These are phyloP conservation scores for Dascyllus trimaculatus DNA, from an alignment of 2,113 vertebrate species.

Conservation along the genomic window DNA sequence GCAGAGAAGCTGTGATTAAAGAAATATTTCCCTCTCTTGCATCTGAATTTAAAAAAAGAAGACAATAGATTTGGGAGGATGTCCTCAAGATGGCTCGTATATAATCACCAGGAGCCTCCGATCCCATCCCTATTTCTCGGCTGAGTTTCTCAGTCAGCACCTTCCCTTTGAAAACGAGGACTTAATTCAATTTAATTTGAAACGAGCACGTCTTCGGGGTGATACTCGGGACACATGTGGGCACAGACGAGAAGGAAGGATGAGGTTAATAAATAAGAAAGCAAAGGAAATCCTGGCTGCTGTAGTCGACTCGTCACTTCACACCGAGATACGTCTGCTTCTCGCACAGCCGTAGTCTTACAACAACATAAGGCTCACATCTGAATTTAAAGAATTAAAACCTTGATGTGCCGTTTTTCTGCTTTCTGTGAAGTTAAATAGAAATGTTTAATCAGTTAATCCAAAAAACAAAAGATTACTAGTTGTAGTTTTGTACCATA, in stretches of 20 bases:
- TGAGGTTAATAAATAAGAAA: constrained; percentile 25
- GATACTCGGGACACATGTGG: constrained; percentile 38
- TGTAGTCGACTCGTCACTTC: constrained; percentile 34
- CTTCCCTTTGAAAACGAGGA: constrained; percentile 54
- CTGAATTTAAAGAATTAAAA: no score
- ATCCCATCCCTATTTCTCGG: constrained; percentile 10
- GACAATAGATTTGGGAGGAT: constrained; percentile 53
- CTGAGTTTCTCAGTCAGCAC: constrained; percentile 27
- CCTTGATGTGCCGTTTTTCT: no score
- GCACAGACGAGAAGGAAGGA: constrained; percentile 32
- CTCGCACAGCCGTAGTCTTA: no score
- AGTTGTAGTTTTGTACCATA: no score
- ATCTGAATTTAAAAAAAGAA: constrained; percentile 47
- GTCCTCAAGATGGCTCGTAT: constrained; percentile 36
- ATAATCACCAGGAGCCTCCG: background rate
- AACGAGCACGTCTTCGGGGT: constrained; percentile 1
- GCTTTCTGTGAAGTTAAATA: no score
- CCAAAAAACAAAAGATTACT: no score
- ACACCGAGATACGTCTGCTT: constrained; percentile 44
- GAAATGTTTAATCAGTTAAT: no score
- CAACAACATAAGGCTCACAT: no score
- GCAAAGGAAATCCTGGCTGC: constrained; percentile 32
- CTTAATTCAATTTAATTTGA: constrained; percentile 19
- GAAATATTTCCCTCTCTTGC: constrained; percentile 57
- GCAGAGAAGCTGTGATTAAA: constrained; percentile 79